Base-by-base conservation (phyloP, 2,888 invertebrate genomes). In the Drosophila percnosoma region DNA sequence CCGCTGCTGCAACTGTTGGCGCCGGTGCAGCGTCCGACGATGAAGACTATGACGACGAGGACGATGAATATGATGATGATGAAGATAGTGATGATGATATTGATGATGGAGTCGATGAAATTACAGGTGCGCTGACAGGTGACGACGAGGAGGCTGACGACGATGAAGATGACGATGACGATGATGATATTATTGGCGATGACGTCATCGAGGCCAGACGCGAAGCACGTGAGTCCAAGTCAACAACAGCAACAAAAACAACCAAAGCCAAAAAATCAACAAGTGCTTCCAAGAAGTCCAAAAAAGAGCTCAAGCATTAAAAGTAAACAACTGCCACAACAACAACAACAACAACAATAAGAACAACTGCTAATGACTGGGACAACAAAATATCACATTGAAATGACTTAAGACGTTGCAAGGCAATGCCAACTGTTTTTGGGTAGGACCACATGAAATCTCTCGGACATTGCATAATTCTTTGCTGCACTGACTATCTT, bases 201-300 rank as follows among this genome's bases (percentile, higher is more conserved):
- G 94, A 94, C 91, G 94, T 95, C 91, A 94, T 95, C 91, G 95
- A 94, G 93, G 95, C 95, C 89, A 95, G 95, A 93, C 94, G 94
- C 94, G 88, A 91, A 91, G 95, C 97, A 96, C 97, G 97, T 97
- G 97, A 97, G 97, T 97, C 96, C 91, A 96, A 96, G 95, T 95
- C 95, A 92, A 92, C 95, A 92, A 92, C 86, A 90, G 84, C 90
- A 83, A 87, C 82, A 85, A 92, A 91, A 89, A 80, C 85, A 83
- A 68, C 80, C 78, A 92, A 89, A 86, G 87, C 86, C 83, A 92
- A 92, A 90, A 91, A 92, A 89, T 86, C 92, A 85, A 91, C 91
- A 91, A 91, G 89, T 91, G 91, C 90, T 89, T 83, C 89, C 80
- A 86, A 86, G 83, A 92, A 92, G 88, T 85, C 88, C 81, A 91